Evolutionary conservation across 2,888 invertebrate genomes (phyloP), one percentile per base, ranked within the genome.

Genomic region (Synanthedon andrenaeformis): DNA sequence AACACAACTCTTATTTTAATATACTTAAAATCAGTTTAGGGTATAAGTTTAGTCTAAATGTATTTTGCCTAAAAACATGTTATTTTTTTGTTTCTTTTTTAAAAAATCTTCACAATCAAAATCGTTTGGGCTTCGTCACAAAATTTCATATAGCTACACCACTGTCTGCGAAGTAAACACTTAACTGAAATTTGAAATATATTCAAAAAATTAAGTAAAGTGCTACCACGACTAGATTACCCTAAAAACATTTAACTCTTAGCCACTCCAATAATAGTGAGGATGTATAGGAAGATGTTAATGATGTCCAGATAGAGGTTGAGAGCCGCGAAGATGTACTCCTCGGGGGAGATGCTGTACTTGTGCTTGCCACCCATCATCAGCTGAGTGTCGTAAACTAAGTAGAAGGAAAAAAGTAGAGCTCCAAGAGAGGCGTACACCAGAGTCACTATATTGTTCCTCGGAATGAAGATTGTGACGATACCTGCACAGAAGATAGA

Each of bases 331-430:
- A 97, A 97, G 64, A 97, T 94, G 77, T 97, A 97, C 70, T 97
- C 97, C 76, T 97, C 97, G 0, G 97, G 97, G 0, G 96, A 96
- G 59, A 97, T 90, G 54, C 93, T 89, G 82, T 94, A 96, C 78
- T 95, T 95, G 85, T 98, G 97, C 42, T 92, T 92, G 12, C 96
- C 96, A 4, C 96, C 97, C 77, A 97, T 89, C 94, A 97, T 96
- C 61, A 93, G 73, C 80, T 97, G 97, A 0, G 96, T 97, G 82
- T 97, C 97, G 74, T 96, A 96, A n/a, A 97, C 90, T 52, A 97
- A 86, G 79, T 96, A 98, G 54, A 96, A 74, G 0, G 95, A 95
- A 84, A 98, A 98, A 1, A 98, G 77, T 8, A 98, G 81, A 0
- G 96, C 97, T 8, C 97, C 98, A 11, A 95, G 68, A 0, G 93